These are phyloP conservation scores for Coleophora flavipennella DNA, from an alignment of 2,888 invertebrate genomes.

Conservation along the genomic window DNA sequence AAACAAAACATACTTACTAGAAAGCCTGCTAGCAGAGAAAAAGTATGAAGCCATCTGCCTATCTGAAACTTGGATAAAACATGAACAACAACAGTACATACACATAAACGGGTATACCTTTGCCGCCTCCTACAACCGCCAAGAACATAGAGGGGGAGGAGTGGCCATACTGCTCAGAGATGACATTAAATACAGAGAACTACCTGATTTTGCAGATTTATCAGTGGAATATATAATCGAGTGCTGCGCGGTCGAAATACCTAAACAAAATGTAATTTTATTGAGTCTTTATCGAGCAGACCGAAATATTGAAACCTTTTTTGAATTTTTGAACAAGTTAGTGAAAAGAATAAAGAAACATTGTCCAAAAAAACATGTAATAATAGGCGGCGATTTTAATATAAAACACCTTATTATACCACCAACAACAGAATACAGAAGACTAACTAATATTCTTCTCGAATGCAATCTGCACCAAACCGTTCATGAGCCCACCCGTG, in stretches of 20 bases:
- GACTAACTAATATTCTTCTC: background rate
- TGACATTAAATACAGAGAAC: constrained; percentile 1
- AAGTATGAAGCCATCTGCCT: constrained; percentile 5
- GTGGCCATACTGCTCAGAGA: constrained; percentile 1
- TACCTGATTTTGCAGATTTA: constrained; percentile 2
- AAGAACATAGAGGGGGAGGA: constrained; percentile 6
- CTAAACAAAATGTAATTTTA: background rate
- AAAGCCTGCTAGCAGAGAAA: constrained; percentile 2
- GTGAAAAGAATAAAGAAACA: background rate
- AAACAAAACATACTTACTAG: background rate
- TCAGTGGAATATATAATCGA: constrained; percentile 9
- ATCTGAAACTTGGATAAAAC: constrained; percentile 9
- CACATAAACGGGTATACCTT: constrained; percentile 4
- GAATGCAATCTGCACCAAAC: background rate
- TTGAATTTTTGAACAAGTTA: background rate
- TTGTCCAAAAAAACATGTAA: background rate
- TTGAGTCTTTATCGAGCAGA: background rate
- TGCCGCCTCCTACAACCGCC: constrained; percentile 4
- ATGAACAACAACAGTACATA: constrained; percentile 1
- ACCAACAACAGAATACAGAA: background rate
- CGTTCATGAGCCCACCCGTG: background rate
- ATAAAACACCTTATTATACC: background rate
- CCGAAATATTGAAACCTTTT: background rate
- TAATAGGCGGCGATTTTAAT: background rate
- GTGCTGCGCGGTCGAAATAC: constrained; percentile 8